These are phyloP conservation scores for Digitonthophagus gazella DNA, from an alignment of 2,888 invertebrate genomes.

Conservation along the genomic window DNA sequence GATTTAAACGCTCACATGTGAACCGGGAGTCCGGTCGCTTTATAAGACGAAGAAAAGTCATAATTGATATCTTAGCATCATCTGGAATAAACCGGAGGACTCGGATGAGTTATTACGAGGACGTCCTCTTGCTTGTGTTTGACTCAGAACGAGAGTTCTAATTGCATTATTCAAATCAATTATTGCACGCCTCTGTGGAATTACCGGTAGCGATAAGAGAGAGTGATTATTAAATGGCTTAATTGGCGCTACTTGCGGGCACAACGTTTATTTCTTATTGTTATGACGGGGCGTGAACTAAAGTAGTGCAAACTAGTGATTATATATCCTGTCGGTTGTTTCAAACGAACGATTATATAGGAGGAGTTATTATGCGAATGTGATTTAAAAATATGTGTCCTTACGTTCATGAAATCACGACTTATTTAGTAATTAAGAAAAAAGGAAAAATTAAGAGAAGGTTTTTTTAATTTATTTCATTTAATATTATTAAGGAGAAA, in stretches of 20 bases:
- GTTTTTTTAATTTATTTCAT: too few species aligned
- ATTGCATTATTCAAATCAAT: neutral
- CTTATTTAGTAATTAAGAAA: too few species aligned
- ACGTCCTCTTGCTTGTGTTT: neutral
- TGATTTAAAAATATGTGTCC: too few species aligned
- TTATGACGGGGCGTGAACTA: neutral
- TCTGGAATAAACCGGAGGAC: neutral
- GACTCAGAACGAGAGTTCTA: neutral
- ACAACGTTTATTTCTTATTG: neutral
- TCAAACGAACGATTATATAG: neutral
- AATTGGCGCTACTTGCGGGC: neutral
- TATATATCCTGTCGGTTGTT: neutral
- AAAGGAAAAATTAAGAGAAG: too few species aligned
- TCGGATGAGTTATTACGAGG: neutral
- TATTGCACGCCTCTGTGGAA: neutral
- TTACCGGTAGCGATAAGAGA: neutral
- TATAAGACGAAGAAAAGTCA: neutral
- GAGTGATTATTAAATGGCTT: neutral
- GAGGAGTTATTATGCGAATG: neutral
- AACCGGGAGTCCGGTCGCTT: neutral
- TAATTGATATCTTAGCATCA: neutral
- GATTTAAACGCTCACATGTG: neutral
- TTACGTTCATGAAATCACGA: too few species aligned
- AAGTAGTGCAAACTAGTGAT: neutral
- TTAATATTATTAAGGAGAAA: too few species aligned